Evolutionary conservation across 1,140 invertebrate genomes (phyloP).

Genomic region (Pseudomyrmex pallidus): DNA sequence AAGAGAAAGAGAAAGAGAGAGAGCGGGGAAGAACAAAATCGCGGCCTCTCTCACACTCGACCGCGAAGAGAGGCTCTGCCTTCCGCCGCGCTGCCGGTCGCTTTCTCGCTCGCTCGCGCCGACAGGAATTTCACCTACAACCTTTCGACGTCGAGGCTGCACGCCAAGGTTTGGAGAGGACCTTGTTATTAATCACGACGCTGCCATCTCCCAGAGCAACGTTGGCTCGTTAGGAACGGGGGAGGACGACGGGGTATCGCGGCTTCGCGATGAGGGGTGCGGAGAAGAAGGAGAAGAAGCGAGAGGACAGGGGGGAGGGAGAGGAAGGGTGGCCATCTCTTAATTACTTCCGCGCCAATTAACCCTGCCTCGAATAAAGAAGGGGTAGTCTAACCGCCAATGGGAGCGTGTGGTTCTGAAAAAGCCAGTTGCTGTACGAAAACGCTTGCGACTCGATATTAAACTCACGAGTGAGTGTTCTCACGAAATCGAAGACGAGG

Average conservation of each 20-base stretch:
- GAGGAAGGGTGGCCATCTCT: constrained; percentile 79
- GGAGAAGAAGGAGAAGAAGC: constrained; percentile 52
- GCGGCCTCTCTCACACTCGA: constrained; percentile 52
- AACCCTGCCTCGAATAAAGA: constrained; percentile 79
- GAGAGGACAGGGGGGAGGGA: constrained; percentile 63
- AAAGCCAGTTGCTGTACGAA: constrained; percentile 66
- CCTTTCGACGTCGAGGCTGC: constrained; percentile 69
- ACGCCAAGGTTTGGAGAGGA: constrained; percentile 74
- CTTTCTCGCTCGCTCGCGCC: constrained; percentile 40
- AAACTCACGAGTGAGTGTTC: background rate
- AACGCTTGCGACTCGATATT: constrained; percentile 69
- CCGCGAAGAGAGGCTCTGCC: constrained; percentile 35
- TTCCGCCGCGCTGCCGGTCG: constrained; percentile 30
- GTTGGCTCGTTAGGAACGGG: constrained; percentile 80
- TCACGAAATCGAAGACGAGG: constrained; percentile 54
- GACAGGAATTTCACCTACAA: constrained; percentile 71
- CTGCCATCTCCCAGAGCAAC: constrained; percentile 80
- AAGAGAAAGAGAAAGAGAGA: background rate
- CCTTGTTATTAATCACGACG: constrained; percentile 84
- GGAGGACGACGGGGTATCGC: constrained; percentile 23
- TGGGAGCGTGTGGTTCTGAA: constrained; percentile 68
- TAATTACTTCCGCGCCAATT: constrained; percentile 85
- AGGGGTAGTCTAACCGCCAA: constrained; percentile 76
- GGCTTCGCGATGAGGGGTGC: constrained; percentile 22
- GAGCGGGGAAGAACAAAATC: constrained; percentile 17